Evolutionary conservation across 2,888 invertebrate genomes (phyloP), one percentile per base, ranked within the genome.

Genomic region (Drosophila acutilabella): DNA sequence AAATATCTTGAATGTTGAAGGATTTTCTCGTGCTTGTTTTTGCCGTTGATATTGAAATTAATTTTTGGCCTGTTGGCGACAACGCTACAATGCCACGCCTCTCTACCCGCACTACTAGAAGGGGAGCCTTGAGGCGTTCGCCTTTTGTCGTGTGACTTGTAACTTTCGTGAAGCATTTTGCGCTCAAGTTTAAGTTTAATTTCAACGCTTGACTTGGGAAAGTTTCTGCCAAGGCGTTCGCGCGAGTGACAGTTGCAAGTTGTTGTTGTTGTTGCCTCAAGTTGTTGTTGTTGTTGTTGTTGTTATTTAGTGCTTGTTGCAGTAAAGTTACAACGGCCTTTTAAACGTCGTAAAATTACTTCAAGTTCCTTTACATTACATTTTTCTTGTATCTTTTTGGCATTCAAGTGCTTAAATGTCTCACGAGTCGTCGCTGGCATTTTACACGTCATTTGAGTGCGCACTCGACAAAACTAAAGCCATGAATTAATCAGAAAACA

Each of bases 361-460:
- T 67, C 71, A 79, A 86, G 68, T 71, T 76, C 52, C 45, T 44
- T 18, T 41, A 36, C 36, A 4, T 36, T 36, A 13, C 13, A 11
- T 33, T n/a, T 47, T 56, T 64, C 76, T 75, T 30, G 30, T 30
- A 30, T 30, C 30, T 30, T 85, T 16, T 78, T 82, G 80, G 72
- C 75, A 82, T 86, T 88, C 76, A 88, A 88, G 87, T 80, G 87
- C 83, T 86, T 88, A 83, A 88, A 83, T 83, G 89, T 83, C 83
- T 86, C 83, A 68, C 80, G 86, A 88, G 80, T 81, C 66, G 64
- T 47, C 41, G 58, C 61, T 62, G 65, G 52, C 65, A 59, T 71
- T 66, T 80, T 86, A 76, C 62, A 80, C 80, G 80, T 76, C 80
- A 81, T 73, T 78, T 74, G 57, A 78, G 78, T 77, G 76, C 53